Evolutionary conservation across 37 sponge, comb jelly and placozoan species (phyloP).

Genomic region (Hormiphora californensis): DNA sequence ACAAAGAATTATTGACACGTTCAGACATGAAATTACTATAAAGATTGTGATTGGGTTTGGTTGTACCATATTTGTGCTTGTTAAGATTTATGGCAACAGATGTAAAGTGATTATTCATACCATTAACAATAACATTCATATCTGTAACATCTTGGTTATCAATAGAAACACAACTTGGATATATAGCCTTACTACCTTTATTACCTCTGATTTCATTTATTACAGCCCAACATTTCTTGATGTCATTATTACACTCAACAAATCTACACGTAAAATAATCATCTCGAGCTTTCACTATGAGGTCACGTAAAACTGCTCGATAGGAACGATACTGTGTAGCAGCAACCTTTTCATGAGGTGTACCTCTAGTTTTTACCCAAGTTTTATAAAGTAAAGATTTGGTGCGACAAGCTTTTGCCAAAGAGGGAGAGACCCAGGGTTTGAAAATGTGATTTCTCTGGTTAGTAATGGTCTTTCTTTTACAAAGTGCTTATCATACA

Average conservation of each 20-base stretch:
- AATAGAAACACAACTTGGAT: not conserved
- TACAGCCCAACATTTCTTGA: not conserved
- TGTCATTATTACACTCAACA: slow-evolving; percentile 10
- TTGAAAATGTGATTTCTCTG: no score
- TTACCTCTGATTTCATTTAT: not conserved
- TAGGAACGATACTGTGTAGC: not conserved
- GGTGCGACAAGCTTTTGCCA: not conserved
- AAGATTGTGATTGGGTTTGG: no score
- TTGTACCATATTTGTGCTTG: not conserved
- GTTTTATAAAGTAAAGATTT: not conserved
- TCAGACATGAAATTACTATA: not conserved
- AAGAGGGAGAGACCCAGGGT: not conserved
- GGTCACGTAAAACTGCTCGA: not conserved
- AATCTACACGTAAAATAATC: not conserved
- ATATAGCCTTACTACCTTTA: not conserved
- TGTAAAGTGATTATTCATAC: not conserved
- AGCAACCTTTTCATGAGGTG: not conserved
- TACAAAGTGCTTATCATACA: no score
- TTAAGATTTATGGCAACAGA: not conserved
- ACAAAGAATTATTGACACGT: not conserved
- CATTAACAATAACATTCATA: not conserved
- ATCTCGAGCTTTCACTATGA: not conserved
- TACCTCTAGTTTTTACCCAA: not conserved
- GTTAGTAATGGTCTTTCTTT: no score
- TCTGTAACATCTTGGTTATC: not conserved